Conservation (phyloP, 2,888 invertebrate species). For the Lasioglossum villosulum region DNA sequence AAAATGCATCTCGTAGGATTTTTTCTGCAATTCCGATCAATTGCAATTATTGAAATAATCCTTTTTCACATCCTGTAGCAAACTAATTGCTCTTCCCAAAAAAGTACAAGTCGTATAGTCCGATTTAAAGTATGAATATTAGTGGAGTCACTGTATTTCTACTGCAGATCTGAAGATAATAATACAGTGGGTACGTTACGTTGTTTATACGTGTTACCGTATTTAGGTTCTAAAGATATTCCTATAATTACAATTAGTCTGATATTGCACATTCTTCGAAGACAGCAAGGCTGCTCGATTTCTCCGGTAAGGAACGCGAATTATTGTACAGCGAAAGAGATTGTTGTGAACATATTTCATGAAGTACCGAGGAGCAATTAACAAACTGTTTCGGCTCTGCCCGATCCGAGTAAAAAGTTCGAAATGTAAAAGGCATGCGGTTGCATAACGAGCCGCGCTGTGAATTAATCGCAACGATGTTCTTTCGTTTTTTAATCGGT, state of each 20-base stretch:
- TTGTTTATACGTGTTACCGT: background rate
- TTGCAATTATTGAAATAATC: too few relatives aligned
- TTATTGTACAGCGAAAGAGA: background rate
- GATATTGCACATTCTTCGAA: background rate
- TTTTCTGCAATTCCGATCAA: too few relatives aligned
- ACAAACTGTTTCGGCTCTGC: background rate
- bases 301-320: background rate
- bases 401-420: background rate
- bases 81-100: too few relatives aligned
- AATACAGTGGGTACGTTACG: background rate
- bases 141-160: background rate
- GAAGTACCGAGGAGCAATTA: background rate
- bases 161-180: background rate
- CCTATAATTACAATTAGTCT: too few relatives aligned
- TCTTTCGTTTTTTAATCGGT: background rate
- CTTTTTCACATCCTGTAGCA: too few relatives aligned
- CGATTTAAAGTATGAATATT: too few relatives aligned
- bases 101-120: too few relatives aligned
- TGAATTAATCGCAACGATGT: conserved; percentile 11
- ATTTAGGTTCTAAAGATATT: too few relatives aligned
- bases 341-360: background rate
- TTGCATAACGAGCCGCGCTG: background rate
- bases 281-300: background rate
- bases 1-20: too few relatives aligned
- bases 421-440: conserved; percentile 13